phyloP scores from a whole-genome alignment of 2,113 vertebrate species.

The Prietella phreatophila region DNA sequence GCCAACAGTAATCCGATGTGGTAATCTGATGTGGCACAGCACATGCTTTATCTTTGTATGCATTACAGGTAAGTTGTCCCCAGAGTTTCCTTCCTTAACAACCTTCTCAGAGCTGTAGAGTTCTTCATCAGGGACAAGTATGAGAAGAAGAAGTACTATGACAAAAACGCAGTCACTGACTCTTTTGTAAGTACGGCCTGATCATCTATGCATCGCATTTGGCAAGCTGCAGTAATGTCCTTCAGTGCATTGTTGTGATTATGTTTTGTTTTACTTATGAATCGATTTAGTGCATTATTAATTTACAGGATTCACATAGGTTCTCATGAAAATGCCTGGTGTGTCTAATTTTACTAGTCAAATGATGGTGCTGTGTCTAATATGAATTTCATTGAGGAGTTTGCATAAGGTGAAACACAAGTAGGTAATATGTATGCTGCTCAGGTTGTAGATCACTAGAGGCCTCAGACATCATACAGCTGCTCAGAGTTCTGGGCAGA shows the following conservation, averaged over 20 bases:
- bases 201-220: background rate
- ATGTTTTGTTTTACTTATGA: no score
- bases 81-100: slow-evolving; percentile 75
- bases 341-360: background rate
- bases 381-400: background rate
- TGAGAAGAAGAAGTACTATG: slow-evolving; percentile 95
- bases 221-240: background rate
- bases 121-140: slow-evolving; percentile 99
- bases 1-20: background rate
- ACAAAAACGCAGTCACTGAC: slow-evolving; percentile 81
- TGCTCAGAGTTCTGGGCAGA: background rate
- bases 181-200: slow-evolving; percentile 82
- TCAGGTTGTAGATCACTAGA: slow-evolving; percentile 10
- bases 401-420: slow-evolving; percentile 3
- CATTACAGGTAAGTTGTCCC: background rate
- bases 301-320: background rate
- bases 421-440: slow-evolving; percentile 1
- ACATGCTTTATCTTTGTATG: background rate
- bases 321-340: background rate
- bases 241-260: background rate
- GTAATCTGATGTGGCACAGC: background rate
- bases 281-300: background rate
- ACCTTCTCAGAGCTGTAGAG: slow-evolving; percentile 88
- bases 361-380: background rate
- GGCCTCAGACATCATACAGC: slow-evolving; percentile 8